Evolutionary conservation across 2,888 invertebrate species (phyloP), one percentile per base, ranked within the genome.

Genomic region (Trypoxylon attenuatum): DNA sequence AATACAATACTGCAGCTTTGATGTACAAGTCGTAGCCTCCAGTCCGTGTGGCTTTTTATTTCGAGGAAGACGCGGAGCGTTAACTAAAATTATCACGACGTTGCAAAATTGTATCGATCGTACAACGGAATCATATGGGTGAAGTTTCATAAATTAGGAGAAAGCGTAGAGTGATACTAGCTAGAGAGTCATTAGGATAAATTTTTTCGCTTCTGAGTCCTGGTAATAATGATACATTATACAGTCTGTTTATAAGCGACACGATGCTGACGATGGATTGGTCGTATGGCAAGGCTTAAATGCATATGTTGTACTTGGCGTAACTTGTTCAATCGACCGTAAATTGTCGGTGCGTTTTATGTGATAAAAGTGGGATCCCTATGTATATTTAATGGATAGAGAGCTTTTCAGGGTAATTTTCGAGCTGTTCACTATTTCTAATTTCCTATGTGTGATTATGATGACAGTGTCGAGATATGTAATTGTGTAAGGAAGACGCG

Each of bases 171-270:
- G 15, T 38, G 38, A 54, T 4, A 29, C 22, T 51, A 50, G 38
- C 23, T 62, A 54, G 49, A 38, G n/a, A n/a, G 13, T 59, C 55
- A 58, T 39, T 38, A 27, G 53, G 71, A 63, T 58, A 25, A 38
- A 47, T 64, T 29, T 55, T 38, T 49, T 18, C 41, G 61, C 61
- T 73, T 77, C 69, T 71, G 78, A 69, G 70, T 72, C 73, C 72
- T 72, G 64, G 71, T 60, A 52, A 69, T 61, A 54, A 61, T 68
- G 52, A 53, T 62, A 64, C 41, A 53, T 63, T 68, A 60, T 67
- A 60, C 69, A 62, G 69, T 73, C 71, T 72, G 73, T 78, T 78
- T 76, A 71, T 76, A 75, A 73, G 49, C 68, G 51, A 59, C 71
- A 73, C 76, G 73, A 68, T 68, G 49, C 61, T 55, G 51, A 50